Evolutionary conservation across 2,888 invertebrate species (phyloP), one percentile per base, ranked within the genome.

Genomic region (Tenthredo notha): DNA sequence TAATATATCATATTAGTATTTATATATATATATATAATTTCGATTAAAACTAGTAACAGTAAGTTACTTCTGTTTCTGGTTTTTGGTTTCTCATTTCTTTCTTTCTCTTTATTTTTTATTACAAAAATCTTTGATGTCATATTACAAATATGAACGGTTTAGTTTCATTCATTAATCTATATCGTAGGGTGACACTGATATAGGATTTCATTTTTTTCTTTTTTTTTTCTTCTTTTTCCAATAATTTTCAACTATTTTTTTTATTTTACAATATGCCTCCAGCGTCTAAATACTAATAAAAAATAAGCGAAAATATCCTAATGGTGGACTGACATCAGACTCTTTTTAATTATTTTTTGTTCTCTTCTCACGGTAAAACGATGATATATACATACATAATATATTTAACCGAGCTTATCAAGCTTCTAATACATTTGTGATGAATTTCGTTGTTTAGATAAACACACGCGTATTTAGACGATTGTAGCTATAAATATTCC

Each of bases 371-470:
- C 65, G 29, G 21, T 37, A 37, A 7, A 37, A 33, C 54, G 15
- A 10, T 10, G n/a, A 7, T 9, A 9, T 61, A 54, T 54, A n/a
- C 2, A 7, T 7, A 58, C 2, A 37, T 37, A 37, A 37, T 7
- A 37, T 37, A 61, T 21, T 9, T 61, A 61, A 61, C 25, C 61
- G 61, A 61, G 33, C 18, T 67, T 67, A 67, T 67, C 18, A 67
- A 33, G 33, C 33, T 67, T 67, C 33, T 29, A 67, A 25, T 67
- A 67, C 67, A 3, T 67, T 67, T 33, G 33, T 67, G 67, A 67
- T 6, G 67, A 67, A 29, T 74, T 74, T 74, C 72, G 72, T 74
- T 74, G 72, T 43, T 72, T 21, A 72, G 12, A 40, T 10, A 77
- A 54, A 50, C 29, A 29, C 15, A n/a, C n/a, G 6, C 54, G 54